Base-by-base conservation (phyloP, 2,113 vertebrate species). In the Calyptommatus sinebrachiatus region DNA sequence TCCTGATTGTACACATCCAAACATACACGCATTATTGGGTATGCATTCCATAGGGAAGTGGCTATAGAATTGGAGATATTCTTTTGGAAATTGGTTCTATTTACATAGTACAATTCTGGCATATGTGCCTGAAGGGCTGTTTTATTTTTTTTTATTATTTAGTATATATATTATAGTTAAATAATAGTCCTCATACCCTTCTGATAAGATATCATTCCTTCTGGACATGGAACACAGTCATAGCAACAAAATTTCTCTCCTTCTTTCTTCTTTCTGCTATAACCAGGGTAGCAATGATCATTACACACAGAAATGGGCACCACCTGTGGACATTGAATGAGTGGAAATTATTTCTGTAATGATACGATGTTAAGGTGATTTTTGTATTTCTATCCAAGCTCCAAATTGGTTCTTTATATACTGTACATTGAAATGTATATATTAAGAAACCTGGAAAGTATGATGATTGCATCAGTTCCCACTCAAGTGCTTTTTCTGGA, bases 201-300 rank as follows among this genome's bases (percentile, higher is more conserved):
- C 28, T 67, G 46, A 9, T 68, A 2, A 3, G 76, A 53, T 26
- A 77, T 41, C 7, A 22, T 77, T 4, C 66, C 66, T 57, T 35
- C 22, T n/a, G 76, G 65, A 35, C 65, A 77, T 24, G 21, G 46
- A 53, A 22, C 26, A 24, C 65, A 68, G 26, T 77, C 65, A 53
- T 77, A 77, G 46, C 76, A 77, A 29, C 76, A 77, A 29, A 77
- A 77, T 35, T 21, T 29, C 28, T 68, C 11, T 7, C 46, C 65
- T n/a, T n/a, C n/a, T 46, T 68, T 53, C 65, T 68, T 77, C 35
- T 53, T 68, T 29, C 63, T 31, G 76, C 14, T 24, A 22, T 57
- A 68, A 22, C 65, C 65, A 57, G 76, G 76, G 35, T 7, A 35
- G 21, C 75, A 77, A 1, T 77, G 28, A 1, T 50, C 75, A 29